Evolutionary conservation across 2,113 vertebrate genomes (phyloP).

Genomic region (Thunnus thynnus): DNA sequence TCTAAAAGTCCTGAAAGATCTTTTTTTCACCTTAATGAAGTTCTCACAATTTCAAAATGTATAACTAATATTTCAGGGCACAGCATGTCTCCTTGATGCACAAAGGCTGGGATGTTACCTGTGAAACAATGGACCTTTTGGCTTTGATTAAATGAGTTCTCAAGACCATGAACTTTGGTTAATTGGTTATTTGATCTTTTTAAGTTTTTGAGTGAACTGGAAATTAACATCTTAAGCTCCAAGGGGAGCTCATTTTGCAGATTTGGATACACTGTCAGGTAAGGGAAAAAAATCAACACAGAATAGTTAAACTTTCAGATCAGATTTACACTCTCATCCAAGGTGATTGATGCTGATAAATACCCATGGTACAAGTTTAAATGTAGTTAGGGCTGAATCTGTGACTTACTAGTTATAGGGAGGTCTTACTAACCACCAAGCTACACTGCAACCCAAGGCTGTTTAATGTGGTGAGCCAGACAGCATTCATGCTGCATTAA

Average conservation of each 20-base stretch:
- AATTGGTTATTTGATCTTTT: conserved; percentile 56
- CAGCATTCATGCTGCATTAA: conserved; percentile 16
- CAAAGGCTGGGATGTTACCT: conserved; percentile 26
- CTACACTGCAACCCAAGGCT: not conserved
- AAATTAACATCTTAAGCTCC: conserved; percentile 51
- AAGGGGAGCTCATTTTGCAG: conserved; percentile 1
- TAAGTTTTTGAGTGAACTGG: conserved; percentile 41
- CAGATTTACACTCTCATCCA: not conserved
- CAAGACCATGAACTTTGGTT: conserved; percentile 42
- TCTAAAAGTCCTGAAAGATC: not conserved
- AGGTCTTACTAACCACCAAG: not conserved
- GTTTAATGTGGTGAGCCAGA: not conserved
- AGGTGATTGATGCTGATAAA: not conserved
- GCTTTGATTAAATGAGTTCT: conserved; percentile 51
- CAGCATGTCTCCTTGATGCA: not conserved
- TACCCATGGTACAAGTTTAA: not conserved
- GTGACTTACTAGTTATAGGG: not conserved
- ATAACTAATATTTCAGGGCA: conserved; percentile 12
- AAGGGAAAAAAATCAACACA: not conserved
- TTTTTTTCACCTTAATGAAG: conserved; percentile 12
- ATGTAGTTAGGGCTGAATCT: not conserved
- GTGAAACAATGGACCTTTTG: conserved; percentile 42
- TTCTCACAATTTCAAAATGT: conserved; percentile 24
- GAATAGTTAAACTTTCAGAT: not conserved
- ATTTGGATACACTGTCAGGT: conserved; percentile 1